A percentile compares a stretch with the other conserved stretches of the same genome.
Conservation (phyloP, 2,113 vertebrate genomes). For the Pungitius pungitius region DNA sequence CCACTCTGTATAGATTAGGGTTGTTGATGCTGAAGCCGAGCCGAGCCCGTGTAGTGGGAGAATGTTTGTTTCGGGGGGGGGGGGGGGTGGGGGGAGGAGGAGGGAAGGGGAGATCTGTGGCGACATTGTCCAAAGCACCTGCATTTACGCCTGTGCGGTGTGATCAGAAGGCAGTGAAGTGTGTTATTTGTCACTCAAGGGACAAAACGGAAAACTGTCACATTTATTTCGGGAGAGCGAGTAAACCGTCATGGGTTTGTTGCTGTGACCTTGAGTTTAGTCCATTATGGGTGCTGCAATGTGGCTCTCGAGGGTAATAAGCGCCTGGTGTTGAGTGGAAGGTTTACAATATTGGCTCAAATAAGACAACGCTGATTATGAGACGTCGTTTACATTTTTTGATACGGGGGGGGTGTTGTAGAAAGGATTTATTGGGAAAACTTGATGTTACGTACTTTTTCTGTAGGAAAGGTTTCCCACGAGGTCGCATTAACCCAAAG, state of each 20-base stretch:
- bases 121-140: slow-evolving; percentile 40
- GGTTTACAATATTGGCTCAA: neutral
- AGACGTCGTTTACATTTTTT: neutral
- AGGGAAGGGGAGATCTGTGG: neutral
- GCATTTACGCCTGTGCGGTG: slow-evolving; percentile 37
- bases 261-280: slow-evolving; percentile 51
- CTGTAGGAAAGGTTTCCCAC: neutral
- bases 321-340: neutral
- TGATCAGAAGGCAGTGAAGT: slow-evolving; percentile 41
- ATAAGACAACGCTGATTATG: neutral
- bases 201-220: slow-evolving; percentile 36
- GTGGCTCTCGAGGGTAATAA: slow-evolving; percentile 11
- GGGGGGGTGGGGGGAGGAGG: neutral
- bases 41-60: slow-evolving; percentile 18
- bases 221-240: slow-evolving; percentile 29
- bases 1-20: slow-evolving; percentile 50
- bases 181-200: slow-evolving; percentile 38
- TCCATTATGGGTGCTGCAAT: neutral
- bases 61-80: slow-evolving; percentile 1
- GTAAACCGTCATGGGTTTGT: slow-evolving; percentile 32
- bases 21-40: slow-evolving; percentile 38
- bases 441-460: neutral
- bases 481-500: neutral
- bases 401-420: too few species aligned
- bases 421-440: neutral